phyloP scores from a whole-genome alignment of 2,797 vertebrate genomes.

The Crocidura indochinensis region DNA sequence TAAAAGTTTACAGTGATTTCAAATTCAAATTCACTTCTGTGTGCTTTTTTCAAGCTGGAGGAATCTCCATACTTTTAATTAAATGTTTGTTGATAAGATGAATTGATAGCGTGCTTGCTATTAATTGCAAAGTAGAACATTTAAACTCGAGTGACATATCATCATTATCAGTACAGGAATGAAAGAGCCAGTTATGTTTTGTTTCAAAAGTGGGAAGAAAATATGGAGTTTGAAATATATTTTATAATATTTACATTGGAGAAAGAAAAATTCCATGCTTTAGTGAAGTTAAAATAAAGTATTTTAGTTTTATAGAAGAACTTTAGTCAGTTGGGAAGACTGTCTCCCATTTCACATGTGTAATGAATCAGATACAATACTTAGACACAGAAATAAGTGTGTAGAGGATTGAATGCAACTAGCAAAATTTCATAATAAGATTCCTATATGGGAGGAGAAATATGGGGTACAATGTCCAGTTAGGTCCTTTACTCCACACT shows the following conservation, averaged over 20 bases:
- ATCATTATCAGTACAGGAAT: background rate
- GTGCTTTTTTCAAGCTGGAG: no score
- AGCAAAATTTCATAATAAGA: background rate
- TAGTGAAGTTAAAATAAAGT: slow-evolving; percentile 16
- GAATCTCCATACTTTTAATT: background rate
- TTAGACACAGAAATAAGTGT: background rate
- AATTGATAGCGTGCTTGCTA: background rate
- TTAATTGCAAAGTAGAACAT: slow-evolving; percentile 1
- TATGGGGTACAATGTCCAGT: background rate
- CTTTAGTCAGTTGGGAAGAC: background rate
- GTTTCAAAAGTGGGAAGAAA: slow-evolving; percentile 24
- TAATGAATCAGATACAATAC: background rate
- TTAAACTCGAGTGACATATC: background rate
- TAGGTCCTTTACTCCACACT: background rate
- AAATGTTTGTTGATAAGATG: background rate
- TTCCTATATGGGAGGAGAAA: background rate
- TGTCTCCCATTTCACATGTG: background rate
- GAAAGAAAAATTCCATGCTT: background rate
- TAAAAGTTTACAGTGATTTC: background rate
- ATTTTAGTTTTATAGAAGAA: background rate
- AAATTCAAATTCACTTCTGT: background rate
- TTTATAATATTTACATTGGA: background rate
- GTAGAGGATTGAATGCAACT: background rate
- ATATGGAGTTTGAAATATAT: slow-evolving; percentile 14
- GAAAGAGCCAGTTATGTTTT: slow-evolving; percentile 15